Percentiles rank a stretch among this genome's conserved stretches.
Conservation (phyloP, 2,113 vertebrate species). For the Boleophthalmus pectinirostris region DNA sequence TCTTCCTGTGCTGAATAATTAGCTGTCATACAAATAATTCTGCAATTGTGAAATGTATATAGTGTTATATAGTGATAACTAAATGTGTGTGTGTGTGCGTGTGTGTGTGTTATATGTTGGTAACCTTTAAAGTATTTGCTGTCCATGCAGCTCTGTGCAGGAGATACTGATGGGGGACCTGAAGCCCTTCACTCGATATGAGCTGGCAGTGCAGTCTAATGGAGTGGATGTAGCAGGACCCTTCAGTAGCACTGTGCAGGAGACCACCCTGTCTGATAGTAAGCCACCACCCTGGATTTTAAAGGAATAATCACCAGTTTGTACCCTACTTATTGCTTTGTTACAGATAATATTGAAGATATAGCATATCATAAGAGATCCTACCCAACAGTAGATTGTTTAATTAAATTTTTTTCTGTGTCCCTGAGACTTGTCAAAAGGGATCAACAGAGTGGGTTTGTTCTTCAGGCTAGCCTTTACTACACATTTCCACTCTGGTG, state of each 20-base stretch:
- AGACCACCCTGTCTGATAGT: constrained; percentile 91
- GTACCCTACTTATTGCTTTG: neutral
- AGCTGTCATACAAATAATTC: neutral
- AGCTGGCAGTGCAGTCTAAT: constrained; percentile 94
- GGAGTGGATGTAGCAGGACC: constrained; percentile 86
- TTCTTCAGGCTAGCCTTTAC: neutral
- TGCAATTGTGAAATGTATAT: too few relatives aligned
- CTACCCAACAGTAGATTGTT: neutral
- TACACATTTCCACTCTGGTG: neutral
- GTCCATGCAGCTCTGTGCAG: constrained; percentile 83
- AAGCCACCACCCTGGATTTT: constrained; percentile 64
- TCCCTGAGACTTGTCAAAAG: neutral
- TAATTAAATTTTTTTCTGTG: neutral
- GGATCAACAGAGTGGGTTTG: neutral
- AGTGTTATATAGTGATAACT: neutral
- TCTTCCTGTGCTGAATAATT: neutral
- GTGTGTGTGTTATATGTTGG: too few relatives aligned
- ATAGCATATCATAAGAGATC: neutral
- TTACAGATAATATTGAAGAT: neutral
- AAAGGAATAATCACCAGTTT: neutral
- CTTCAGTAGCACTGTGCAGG: constrained; percentile 88
- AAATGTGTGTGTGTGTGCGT: too few relatives aligned
- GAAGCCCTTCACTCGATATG: constrained; percentile 93
- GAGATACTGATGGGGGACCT: constrained; percentile 88
- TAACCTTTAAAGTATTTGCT: neutral